Conservation (phyloP, 2,113 vertebrate species). For the Oostethus manadensis region DNA sequence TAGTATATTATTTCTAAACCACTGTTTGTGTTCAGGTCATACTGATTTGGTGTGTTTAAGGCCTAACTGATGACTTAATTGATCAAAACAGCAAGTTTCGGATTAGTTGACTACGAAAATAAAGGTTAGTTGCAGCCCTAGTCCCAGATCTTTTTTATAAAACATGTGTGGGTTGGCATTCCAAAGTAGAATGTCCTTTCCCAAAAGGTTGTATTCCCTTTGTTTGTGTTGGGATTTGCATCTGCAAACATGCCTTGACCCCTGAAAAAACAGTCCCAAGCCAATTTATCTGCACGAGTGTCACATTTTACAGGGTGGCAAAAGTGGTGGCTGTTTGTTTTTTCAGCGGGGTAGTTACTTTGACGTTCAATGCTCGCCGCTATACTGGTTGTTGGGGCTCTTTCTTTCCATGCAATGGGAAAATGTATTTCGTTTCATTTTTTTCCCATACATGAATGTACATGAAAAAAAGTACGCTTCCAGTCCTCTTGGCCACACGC, state of each 20-base stretch:
- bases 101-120: too few relatives aligned
- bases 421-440: too few relatives aligned
- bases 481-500: too few relatives aligned
- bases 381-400: not conserved
- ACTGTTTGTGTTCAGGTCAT: too few relatives aligned
- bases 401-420: not conserved
- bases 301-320: slow-evolving; percentile 54
- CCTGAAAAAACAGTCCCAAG: slow-evolving; percentile 67
- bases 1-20: slow-evolving; percentile 12
- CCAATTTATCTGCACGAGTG: slow-evolving; percentile 45
- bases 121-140: too few relatives aligned
- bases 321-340: slow-evolving; percentile 57
- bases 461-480: too few relatives aligned
- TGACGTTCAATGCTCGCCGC: not conserved
- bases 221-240: slow-evolving; percentile 51
- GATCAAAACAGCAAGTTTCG: too few relatives aligned
- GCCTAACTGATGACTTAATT: too few relatives aligned
- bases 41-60: too few relatives aligned
- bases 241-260: slow-evolving; percentile 55
- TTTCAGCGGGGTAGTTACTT: slow-evolving; percentile 17
- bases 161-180: not conserved
- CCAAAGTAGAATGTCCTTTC: slow-evolving; percentile 23
- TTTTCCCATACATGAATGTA: too few relatives aligned
- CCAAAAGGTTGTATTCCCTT: slow-evolving; percentile 59
- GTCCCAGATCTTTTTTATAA: too few relatives aligned